phyloP scores from a whole-genome alignment of 2,113 vertebrate genomes.

The Typhlomys cinereus region DNA sequence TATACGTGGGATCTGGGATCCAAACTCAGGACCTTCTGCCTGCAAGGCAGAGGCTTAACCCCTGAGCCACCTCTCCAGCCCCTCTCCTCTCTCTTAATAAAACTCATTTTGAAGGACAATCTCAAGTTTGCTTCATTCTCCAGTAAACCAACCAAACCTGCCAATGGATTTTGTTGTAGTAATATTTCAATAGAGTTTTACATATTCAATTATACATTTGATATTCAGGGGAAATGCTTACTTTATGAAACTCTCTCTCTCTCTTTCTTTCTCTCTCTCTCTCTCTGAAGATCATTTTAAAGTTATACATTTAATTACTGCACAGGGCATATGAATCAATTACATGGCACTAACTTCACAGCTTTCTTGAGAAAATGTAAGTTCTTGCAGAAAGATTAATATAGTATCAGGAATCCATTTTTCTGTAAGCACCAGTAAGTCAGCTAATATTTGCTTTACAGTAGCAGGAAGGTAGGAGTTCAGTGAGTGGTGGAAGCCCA shows the following conservation, averaged over 20 bases:
- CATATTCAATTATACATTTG: slow-evolving; percentile 38
- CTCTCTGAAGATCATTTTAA: slow-evolving; percentile 34
- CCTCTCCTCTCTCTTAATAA: no score
- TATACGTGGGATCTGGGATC: no score
- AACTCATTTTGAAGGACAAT: no score
- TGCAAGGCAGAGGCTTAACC: no score
- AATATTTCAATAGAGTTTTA: neutral
- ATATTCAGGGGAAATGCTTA: slow-evolving; percentile 7
- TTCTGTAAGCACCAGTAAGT: neutral
- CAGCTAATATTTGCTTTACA: neutral
- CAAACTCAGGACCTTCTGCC: no score
- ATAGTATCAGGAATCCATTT: neutral
- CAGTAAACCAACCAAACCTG: no score
- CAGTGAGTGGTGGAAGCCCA: neutral
- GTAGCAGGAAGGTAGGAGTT: no score
- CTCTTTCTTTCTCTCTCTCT: neutral
- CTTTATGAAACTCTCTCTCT: neutral
- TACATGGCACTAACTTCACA: neutral
- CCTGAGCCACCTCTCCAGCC: no score
- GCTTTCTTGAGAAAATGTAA: neutral
- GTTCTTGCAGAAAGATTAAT: neutral
- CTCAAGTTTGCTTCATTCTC: no score
- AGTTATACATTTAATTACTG: slow-evolving; percentile 14
- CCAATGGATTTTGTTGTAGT: no score
- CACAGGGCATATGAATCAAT: neutral